Evolutionary conservation across 2,797 vertebrate genomes (phyloP).

Genomic region (Poecilia velifera): DNA sequence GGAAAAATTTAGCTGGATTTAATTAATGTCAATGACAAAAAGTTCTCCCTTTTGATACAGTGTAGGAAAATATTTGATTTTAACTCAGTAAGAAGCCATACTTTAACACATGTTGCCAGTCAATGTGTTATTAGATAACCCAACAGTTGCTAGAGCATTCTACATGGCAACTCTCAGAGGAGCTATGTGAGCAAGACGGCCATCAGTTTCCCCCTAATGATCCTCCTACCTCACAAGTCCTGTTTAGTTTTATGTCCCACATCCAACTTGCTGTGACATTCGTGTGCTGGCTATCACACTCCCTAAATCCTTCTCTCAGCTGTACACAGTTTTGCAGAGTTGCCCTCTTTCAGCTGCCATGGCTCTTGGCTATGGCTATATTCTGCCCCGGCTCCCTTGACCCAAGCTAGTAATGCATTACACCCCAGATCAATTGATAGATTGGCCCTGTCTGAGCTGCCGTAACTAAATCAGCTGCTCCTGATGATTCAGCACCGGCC

Average conservation of each 20-base stretch:
- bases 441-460: constrained; percentile 72
- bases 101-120: constrained; percentile 9
- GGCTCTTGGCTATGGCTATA: constrained; percentile 68
- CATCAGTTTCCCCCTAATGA: constrained; percentile 78
- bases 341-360: constrained; percentile 53
- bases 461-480: constrained; percentile 77
- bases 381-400: constrained; percentile 66
- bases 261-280: constrained; percentile 75
- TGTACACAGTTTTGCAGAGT: constrained; percentile 38
- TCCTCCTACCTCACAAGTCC: constrained; percentile 56
- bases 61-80: background rate
- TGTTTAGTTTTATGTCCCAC: constrained; percentile 72
- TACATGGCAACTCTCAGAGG: constrained; percentile 53
- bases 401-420: constrained; percentile 76
- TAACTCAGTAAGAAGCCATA: constrained; percentile 11
- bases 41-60: background rate
- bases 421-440: constrained; percentile 76
- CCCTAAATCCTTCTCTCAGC: constrained; percentile 73
- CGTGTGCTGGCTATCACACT: constrained; percentile 69
- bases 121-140: constrained; percentile 44
- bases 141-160: constrained; percentile 70
- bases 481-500: constrained; percentile 82
- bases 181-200: constrained; percentile 53
- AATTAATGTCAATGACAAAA: background rate
- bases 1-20: background rate